These are phyloP conservation scores for Burhinus bistriatus DNA, from an alignment of 2,113 vertebrate genomes.

Conservation along the genomic window DNA sequence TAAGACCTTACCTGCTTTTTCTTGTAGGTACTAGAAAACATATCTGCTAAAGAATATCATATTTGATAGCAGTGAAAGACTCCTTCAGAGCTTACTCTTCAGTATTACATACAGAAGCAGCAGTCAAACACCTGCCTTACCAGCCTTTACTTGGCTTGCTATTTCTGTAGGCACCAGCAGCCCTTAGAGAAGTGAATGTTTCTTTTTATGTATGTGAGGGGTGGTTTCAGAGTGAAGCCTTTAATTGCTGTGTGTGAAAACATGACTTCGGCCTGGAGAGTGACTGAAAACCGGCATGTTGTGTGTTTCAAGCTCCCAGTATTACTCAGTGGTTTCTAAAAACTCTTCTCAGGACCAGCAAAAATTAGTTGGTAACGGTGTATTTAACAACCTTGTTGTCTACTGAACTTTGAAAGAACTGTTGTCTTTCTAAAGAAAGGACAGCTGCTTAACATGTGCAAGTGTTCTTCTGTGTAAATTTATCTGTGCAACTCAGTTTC, in stretches of 20 bases:
- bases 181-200: neutral
- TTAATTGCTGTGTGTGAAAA: neutral
- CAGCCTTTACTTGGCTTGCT: neutral
- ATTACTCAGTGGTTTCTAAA: neutral
- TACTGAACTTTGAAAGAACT: neutral
- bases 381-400: neutral
- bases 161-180: neutral
- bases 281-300: neutral
- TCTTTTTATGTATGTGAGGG: neutral
- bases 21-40: neutral
- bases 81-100: neutral
- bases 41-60: neutral
- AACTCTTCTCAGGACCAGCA: neutral
- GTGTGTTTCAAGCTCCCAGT: neutral
- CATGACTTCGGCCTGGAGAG: neutral
- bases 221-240: neutral
- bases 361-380: neutral
- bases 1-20: neutral
- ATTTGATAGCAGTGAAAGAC: neutral
- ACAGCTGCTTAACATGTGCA: rapidly evolving
- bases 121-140: neutral
- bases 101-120: neutral
- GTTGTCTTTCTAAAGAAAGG: neutral
- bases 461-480: neutral
- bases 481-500: neutral